Base-by-base conservation (phyloP, 2,797 vertebrate genomes). In the Chromis chromis region DNA sequence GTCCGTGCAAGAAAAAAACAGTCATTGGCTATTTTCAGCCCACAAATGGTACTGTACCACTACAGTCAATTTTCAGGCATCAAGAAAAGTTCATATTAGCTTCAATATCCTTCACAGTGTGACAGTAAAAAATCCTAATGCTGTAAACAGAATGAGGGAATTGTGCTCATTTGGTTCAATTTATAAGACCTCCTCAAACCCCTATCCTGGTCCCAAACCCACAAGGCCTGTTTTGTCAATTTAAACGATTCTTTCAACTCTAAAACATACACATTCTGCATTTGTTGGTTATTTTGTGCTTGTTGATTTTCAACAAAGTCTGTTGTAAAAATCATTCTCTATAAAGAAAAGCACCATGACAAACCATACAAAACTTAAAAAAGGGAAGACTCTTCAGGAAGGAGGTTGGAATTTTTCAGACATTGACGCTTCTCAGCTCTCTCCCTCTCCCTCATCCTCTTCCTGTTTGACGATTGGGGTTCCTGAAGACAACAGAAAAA, bases 391-490 rank as follows among this genome's bases (percentile, higher is more conserved):
- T 55, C 44, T 61, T 17, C 10, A 10, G 17, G 3, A 2, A 16
- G 0, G 4, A 1, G 16, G 31, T 1, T 54, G 25, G 4, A n/a
- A 5, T 21, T 25, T 40, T 49, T 9, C 17, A 49, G 31, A 48
- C 2, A 4, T n/a, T 19, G 3, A 1, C 9, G 28, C 19, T 75
- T 77, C 63, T 95, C 94, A 96, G 88, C 91, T 94, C 60, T 91
- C 94, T 86, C 74, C 93, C 25, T 97, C 96, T 70, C 76, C 89
- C 48, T 96, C 96, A 1, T 96, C 96, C 19, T 95, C 95, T 27
- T 96, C 96, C 27, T 93, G 88, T 91, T 97, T 98, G 91, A 99
- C 96, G 86, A 99, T 93, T 17, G 95, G 95, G 9, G 88, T 96
- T 75, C 97, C 98, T 98, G 86, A 67, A 90, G 22, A 84, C n/a